Percentiles rank a stretch among this genome's conserved stretches.
phyloP scores from a whole-genome alignment of 2,797 vertebrate species.

The Calcarius lapponicus region DNA sequence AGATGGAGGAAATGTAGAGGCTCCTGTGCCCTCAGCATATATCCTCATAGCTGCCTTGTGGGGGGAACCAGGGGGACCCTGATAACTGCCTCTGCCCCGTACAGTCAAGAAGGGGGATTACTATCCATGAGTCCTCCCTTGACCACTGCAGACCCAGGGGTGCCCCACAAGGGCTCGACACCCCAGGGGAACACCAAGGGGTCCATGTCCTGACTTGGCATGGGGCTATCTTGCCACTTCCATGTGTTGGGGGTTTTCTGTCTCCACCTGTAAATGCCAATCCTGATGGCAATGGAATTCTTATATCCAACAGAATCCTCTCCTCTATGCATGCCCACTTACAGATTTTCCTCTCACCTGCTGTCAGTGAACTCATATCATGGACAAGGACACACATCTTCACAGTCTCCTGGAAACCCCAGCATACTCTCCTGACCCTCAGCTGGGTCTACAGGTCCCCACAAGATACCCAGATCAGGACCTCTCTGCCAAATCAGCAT shows the following conservation, averaged over 20 bases:
- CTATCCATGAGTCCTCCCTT: rapidly evolving
- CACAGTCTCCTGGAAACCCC: neutral
- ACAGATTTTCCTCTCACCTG: neutral
- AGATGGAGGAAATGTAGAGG: rapidly evolving
- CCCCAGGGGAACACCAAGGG: rapidly evolving
- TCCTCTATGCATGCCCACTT: neutral
- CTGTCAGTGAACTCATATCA: neutral
- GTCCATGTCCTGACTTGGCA: neutral
- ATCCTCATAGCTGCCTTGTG: neutral
- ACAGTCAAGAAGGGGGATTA: rapidly evolving
- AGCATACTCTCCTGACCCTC: neutral
- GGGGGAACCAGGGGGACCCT: too few species aligned
- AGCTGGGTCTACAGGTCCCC: neutral
- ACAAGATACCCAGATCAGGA: neutral
- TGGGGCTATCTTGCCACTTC: neutral
- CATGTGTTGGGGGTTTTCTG: rapidly evolving
- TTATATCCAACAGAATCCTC: neutral
- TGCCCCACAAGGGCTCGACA: rapidly evolving
- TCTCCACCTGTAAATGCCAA: rapidly evolving
- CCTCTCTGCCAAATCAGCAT: neutral
- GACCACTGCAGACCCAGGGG: rapidly evolving
- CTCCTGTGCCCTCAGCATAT: rapidly evolving
- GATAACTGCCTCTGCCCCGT: neutral
- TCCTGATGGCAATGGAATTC: neutral
- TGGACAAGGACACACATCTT: neutral